Base-by-base conservation (phyloP, 92 coral and sea anemone genomes). In the Porites lobata region DNA sequence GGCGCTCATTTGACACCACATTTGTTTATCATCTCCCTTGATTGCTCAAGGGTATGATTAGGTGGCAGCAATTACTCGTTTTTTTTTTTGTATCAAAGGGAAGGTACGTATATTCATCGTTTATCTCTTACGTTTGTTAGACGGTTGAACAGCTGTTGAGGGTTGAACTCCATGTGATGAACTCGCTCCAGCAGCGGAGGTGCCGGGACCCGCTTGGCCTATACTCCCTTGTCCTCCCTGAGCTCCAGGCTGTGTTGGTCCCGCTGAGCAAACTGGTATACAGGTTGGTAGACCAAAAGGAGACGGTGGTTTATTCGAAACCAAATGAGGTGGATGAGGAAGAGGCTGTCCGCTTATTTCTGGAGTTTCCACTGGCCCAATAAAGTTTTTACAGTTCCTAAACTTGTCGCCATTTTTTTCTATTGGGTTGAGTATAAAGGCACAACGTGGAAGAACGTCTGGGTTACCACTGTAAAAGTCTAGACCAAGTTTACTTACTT, bases 361-460 rank as follows among this genome's bases (percentile, higher is more conserved):
- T 4, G 87, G 91, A 0, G 11, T 6, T 12, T 43, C 26, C 10
- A 70, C 63, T 32, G 80, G 83, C n/a, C 82, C 87, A 12, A 86
- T 32, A 2, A 86, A 91, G 21, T 77, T 87, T 61, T 26, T 82
- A 26, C 94, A 91, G 51, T 87, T 69, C 26, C 2, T 50, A 15
- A 69, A 21, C 20, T 67, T 77, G 80, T 81, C 58, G 8, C 71
- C 51, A 15, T 71, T 64, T 50, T 50, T 21, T 0, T 85, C 67
- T 72, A 87, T 50, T 52, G 94, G 94, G 12, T 58, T 7, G 43
- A 87, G 83, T 3, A 79, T 73, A 69, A 91, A 91, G 12, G 91
- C 69, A 24, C 94, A 91, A 20, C 94, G 74, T 12, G 82, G 65
- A 7, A 87, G 83, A 17, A 82, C 81, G 52, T 83, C 79, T 1